These are phyloP conservation scores for Microvelia longipes DNA, from an alignment of 1,140 invertebrate genomes.

Conservation along the genomic window DNA sequence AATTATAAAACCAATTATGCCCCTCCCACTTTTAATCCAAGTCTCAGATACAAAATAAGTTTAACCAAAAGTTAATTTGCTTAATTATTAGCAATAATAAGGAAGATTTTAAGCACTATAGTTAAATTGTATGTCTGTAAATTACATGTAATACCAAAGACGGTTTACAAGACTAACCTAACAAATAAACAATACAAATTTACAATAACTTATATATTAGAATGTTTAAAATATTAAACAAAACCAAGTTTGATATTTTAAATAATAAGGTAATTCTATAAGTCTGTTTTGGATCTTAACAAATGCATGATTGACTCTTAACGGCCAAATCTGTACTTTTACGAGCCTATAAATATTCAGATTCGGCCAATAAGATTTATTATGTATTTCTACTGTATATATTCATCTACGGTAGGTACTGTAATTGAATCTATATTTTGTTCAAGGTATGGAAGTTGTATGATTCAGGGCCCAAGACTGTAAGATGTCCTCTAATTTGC, in stretches of 20 bases:
- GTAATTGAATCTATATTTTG: slow-evolving; percentile 4
- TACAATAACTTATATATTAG: too few relatives aligned
- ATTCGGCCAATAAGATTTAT: slow-evolving; percentile 5
- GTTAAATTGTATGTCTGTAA: too few relatives aligned
- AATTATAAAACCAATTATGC: too few relatives aligned
- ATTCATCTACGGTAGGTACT: slow-evolving; percentile 1
- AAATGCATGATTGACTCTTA: background rate
- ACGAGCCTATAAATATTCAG: background rate
- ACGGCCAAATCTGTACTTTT: background rate
- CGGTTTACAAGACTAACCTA: too few relatives aligned
- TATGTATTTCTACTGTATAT: slow-evolving; percentile 3
- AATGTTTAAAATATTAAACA: too few relatives aligned
- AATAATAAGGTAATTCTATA: background rate
- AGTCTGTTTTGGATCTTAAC: background rate
- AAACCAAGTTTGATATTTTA: background rate
- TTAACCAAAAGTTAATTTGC: too few relatives aligned
- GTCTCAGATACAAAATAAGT: too few relatives aligned
- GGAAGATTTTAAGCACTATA: too few relatives aligned
- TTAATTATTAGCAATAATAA: too few relatives aligned
- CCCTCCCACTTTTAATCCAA: too few relatives aligned
- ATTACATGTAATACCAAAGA: too few relatives aligned
- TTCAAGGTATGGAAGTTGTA: slow-evolving; percentile 70
- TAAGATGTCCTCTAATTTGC: slow-evolving; percentile 66
- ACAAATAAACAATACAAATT: too few relatives aligned
- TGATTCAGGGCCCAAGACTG: slow-evolving; percentile 66